These are phyloP conservation scores for Pseudonaja textilis DNA, from an alignment of 2,113 vertebrate genomes.

Conservation along the genomic window DNA sequence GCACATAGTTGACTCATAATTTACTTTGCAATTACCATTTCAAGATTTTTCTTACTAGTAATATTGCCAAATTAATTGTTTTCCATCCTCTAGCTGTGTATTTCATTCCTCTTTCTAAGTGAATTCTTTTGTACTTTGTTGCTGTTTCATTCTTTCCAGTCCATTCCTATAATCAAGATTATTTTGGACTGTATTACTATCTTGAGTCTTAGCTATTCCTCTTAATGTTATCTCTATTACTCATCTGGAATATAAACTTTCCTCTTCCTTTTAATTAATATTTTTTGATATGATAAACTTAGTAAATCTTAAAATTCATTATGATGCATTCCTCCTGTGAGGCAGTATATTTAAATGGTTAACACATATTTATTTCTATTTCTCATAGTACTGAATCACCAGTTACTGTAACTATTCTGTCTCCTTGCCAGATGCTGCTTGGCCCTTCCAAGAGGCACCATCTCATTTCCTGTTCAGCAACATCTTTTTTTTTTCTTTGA, in stretches of 20 bases:
- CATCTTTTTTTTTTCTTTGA: background rate
- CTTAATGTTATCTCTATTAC: background rate
- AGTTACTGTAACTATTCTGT: background rate
- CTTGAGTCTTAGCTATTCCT: background rate
- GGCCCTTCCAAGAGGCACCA: background rate
- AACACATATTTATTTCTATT: background rate
- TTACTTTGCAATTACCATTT: background rate
- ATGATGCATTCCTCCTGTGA: background rate
- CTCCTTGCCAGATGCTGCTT: background rate
- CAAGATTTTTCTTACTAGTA: background rate
- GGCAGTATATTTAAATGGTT: background rate
- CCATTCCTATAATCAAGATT: background rate
- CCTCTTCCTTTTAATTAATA: background rate
- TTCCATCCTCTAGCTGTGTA: background rate
- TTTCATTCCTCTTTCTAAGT: background rate
- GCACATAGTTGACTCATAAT: background rate
- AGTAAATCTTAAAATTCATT: background rate
- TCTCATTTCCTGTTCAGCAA: background rate
- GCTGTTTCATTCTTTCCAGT: background rate
- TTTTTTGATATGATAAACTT: background rate
- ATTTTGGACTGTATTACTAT: background rate
- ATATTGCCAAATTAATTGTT: background rate
- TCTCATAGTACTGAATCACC: background rate
- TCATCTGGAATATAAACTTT: background rate
- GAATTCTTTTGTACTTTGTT: background rate